A percentile compares a stretch with the other conserved stretches of the same genome.
Conservation (phyloP, 2,113 vertebrate species). For the Neopipo cinnamomea region DNA sequence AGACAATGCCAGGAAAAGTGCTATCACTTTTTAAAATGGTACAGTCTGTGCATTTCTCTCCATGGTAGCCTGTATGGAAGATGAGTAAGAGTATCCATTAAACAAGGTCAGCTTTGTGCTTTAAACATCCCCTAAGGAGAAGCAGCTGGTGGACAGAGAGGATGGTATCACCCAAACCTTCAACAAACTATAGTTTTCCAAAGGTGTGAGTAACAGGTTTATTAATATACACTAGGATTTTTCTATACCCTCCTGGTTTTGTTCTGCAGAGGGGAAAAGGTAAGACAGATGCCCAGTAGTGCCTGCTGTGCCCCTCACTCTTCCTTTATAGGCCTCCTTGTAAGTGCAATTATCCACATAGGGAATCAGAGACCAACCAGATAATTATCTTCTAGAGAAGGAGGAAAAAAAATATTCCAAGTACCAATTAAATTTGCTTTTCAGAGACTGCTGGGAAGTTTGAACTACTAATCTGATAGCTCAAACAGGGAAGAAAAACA, state of each 20-base stretch:
- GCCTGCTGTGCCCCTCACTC: neutral
- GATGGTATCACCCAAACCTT: neutral
- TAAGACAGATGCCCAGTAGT: neutral
- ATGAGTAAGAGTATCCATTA: neutral
- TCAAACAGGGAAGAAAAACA: neutral
- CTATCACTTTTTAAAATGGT: neutral
- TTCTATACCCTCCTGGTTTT: neutral
- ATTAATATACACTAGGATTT: neutral
- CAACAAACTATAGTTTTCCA: neutral
- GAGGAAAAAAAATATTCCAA: neutral
- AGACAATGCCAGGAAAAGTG: neutral
- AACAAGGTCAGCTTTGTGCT: neutral
- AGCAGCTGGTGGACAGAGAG: neutral
- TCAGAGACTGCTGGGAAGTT: neutral
- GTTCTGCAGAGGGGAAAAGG: neutral
- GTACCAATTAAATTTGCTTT: constrained; percentile 27
- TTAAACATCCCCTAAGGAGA: neutral
- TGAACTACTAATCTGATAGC: neutral
- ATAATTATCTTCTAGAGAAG: neutral
- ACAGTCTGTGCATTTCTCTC: neutral
- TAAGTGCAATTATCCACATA: neutral
- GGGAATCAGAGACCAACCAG: neutral
- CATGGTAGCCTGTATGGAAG: neutral
- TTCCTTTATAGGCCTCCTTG: neutral
- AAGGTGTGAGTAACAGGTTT: neutral